Percentiles rank a stretch among this genome's conserved stretches.
These are phyloP conservation scores for Nasonia vitripennis DNA, from an alignment of 1,140 invertebrate species.

Conservation along the genomic window DNA sequence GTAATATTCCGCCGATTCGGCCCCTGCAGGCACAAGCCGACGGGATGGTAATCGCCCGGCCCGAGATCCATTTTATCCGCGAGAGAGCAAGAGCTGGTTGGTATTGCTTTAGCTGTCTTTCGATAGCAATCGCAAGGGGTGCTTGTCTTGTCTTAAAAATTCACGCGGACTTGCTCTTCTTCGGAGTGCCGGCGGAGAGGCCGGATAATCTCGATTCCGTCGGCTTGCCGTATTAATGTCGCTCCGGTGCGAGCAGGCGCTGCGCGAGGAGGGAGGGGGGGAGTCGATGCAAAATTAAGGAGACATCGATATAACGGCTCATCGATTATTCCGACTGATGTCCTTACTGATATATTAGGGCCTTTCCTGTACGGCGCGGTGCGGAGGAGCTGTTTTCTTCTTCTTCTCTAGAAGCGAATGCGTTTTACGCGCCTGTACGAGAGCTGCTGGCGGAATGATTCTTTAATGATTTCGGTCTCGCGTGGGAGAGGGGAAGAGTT, in stretches of 20 bases:
- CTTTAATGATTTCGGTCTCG: background rate
- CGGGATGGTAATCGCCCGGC: conserved; percentile 24
- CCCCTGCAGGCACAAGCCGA: background rate
- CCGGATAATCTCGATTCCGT: conserved; percentile 18
- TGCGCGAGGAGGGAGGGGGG: background rate
- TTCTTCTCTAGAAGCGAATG: too few species aligned
- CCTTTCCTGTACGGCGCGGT: background rate
- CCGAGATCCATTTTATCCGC: conserved; percentile 9
- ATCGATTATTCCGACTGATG: conserved; percentile 33
- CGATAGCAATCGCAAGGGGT: conserved; percentile 21
- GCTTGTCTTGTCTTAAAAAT: conserved; percentile 36
- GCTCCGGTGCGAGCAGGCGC: background rate
- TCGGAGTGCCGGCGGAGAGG: background rate
- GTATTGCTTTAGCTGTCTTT: conserved; percentile 17
- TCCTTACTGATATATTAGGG: conserved; percentile 20
- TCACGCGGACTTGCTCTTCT: conserved; percentile 15
- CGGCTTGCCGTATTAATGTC: conserved; percentile 29
- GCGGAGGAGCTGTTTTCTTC: background rate
- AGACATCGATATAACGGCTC: conserved; percentile 24
- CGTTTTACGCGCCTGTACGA: too few species aligned
- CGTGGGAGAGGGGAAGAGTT: too few species aligned
- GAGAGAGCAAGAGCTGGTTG: background rate
- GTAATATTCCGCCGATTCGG: conserved; percentile 33
- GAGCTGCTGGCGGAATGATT: background rate
- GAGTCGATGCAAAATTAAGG: conserved; percentile 12